Evolutionary conservation across 2,797 vertebrate genomes (phyloP), one percentile per base, ranked within the genome.

Genomic region (Tolypeutes matacus): DNA sequence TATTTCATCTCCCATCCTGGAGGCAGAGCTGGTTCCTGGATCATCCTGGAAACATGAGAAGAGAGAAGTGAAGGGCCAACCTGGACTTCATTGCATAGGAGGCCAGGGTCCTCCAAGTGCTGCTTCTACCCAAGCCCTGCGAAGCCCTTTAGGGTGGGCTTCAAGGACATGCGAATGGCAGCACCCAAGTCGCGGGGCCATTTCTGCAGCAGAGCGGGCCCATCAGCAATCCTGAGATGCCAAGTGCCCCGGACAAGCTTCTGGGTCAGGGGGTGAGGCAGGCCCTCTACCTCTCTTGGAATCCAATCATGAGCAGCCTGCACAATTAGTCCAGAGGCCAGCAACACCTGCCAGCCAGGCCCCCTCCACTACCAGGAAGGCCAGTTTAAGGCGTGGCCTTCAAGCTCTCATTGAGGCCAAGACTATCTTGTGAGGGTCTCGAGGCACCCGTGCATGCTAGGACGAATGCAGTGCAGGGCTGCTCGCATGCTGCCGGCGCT

Each of bases 1-100:
- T 99, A 99, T 97, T 99, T 99, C 99, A 99, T 99, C 98, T 99
- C 99, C 99, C 99, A 99, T 95, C 99, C 99, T 0, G 99, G 99
- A 3, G 99, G 99, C 98, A 99, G 98, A 1, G 99, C 99, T 25
- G 99, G 99, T 97, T 99, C 99, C 98, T 99, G 99, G 98, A 99
- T 99, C 99, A 99, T 99, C 98, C 99, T 99, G 98, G 77, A 2
- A 98, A 96, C 95, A 98, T 2, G 60, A 17, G 76, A n/a, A 34
- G 5, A 70, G 31, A 64, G 91, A 42, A 82, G 17, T 0, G 0
- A 14, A 17, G 15, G 84, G 67, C 8, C 2, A 7, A 21, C 4
- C 69, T 27, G 31, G 91, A 62, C 69, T n/a, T 76, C 0, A 49
- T 0, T 21, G 60, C 56, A 11, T 8, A 4, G 20, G 34, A 73